Evolutionary conservation across 2,888 invertebrate species (phyloP), one percentile per base, ranked within the genome.

Genomic region (Hybos culiciformis): DNA sequence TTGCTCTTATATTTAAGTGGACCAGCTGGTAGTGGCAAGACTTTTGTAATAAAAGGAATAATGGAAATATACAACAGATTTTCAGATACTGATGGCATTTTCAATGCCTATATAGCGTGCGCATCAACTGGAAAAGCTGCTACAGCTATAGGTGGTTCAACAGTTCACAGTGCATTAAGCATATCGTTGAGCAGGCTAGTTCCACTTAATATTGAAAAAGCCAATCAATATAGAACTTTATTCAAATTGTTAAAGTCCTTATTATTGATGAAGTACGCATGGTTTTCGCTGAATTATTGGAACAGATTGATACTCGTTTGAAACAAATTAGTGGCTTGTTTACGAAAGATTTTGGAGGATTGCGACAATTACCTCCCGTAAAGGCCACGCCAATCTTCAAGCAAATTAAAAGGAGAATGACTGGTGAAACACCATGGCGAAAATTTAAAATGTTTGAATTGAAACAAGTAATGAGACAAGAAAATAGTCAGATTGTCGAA

Each of bases 51-150:
- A n/a, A n/a, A 60, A 54, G 48, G 58, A 0, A 36, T 67, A 1
- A 62, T 62, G 61, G 64, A 64, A 54, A 65, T 60, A 44, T 62
- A 62, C 40, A 66, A 66, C 44, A 42, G 63, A 24, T 65, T 49
- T 45, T 43, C 58, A 33, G 52, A 55, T 44, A 56, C 45, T 32
- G 57, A 63, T 56, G 57, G 55, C 9, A 51, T 43, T 46, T 60
- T 53, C 51, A 62, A 66, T 52, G 54, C 61, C 4, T 65, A 60
- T 46, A 54, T 65, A 19, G 46, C 58, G n/a, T n/a, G n/a, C n/a
- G n/a, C n/a, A n/a, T n/a, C n/a, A n/a, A n/a, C n/a, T n/a, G n/a
- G n/a, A n/a, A n/a, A n/a, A 42, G 62, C 61, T 43, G 61, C 62
- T 29, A 56, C 58, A 3, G 57, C 60, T 32, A 61, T 64, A 42